Evolutionary conservation across 2,113 vertebrate genomes (phyloP), one percentile per base, ranked within the genome.

Genomic region (Chionomys nivalis): DNA sequence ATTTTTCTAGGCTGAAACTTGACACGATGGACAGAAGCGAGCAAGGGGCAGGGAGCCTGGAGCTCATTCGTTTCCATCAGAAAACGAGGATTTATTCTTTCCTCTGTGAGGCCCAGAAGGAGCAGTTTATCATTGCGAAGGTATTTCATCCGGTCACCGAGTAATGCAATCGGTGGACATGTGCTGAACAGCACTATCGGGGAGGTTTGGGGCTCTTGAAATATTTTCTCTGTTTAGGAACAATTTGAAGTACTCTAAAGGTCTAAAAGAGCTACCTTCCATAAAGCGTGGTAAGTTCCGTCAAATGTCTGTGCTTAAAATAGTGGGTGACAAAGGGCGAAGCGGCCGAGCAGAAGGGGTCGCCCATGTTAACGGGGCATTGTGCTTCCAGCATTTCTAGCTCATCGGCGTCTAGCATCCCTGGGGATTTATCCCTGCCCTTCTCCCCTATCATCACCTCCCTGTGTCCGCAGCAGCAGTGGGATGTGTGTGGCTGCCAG

Each of bases 171-270:
- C 44, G 65, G 17, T 26, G 21, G 65, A 33, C 65, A 13, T 58
- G 93, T 75, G 42, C 36, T 9, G n/a, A 96, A 31, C 24, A 58
- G 68, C 42, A 23, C n/a, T 55, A 10, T 10, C 47, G 82, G 21
- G 31, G 17, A 72, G 47, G 39, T 61, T 66, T 88, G 58, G 58
- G 75, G n/a, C 11, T 81, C 52, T 33, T 47, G 55, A 42, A 91
- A 72, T 72, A 65, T 21, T 7, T 79, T 70, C 66, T 73, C 8
- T 94, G n/a, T 28, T 93, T 78, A 73, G 92, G 75, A 89, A 87
- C 23, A 36, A 78, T 76, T 55, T 65, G 17, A 77, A 61, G 26
- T 44, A 33, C 72, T 91, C 31, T 23, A 1, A 52, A 24, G 87
- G 19, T 95, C 92, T 82, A 16, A 65, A 90, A 72, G 65, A 52